These are phyloP conservation scores for Equus quagga DNA, from an alignment of 2,113 vertebrate genomes.

Conservation along the genomic window DNA sequence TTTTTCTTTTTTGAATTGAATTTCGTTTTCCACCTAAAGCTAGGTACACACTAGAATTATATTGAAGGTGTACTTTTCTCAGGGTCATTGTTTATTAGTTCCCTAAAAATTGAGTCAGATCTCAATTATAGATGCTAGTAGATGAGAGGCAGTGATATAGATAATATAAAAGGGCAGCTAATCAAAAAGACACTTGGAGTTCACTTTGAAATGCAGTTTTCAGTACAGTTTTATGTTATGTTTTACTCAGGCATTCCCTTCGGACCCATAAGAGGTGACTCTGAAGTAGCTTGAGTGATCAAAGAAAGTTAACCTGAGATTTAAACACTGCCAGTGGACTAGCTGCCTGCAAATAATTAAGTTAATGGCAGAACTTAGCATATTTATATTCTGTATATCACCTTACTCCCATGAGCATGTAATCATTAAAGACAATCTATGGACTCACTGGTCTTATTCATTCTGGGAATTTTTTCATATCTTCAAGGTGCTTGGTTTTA, in stretches of 20 bases:
- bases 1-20: slow-evolving; percentile 40
- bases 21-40: slow-evolving; percentile 27
- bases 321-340: slow-evolving; percentile 37
- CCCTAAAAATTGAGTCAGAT: not conserved
- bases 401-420: not conserved
- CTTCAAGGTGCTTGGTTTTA: slow-evolving; percentile 66
- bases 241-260: slow-evolving; percentile 41
- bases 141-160: slow-evolving; percentile 29
- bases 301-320: slow-evolving; percentile 57
- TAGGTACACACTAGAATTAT: not conserved
- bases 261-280: not conserved
- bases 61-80: not conserved
- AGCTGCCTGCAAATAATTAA: slow-evolving; percentile 43
- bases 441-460: slow-evolving; percentile 33
- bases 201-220: slow-evolving; percentile 55
- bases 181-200: slow-evolving; percentile 15
- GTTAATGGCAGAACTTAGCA: slow-evolving; percentile 42
- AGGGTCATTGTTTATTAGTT: not conserved
- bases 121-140: slow-evolving; percentile 36
- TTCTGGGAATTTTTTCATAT: slow-evolving; percentile 66
- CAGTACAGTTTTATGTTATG: slow-evolving; percentile 32
- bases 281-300: slow-evolving; percentile 47
- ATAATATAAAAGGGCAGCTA: slow-evolving; percentile 47
- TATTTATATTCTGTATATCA: slow-evolving; percentile 53
- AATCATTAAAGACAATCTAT: slow-evolving; percentile 54